Conservation (phyloP, 1,140 invertebrate species). For the Arion vulgaris region DNA sequence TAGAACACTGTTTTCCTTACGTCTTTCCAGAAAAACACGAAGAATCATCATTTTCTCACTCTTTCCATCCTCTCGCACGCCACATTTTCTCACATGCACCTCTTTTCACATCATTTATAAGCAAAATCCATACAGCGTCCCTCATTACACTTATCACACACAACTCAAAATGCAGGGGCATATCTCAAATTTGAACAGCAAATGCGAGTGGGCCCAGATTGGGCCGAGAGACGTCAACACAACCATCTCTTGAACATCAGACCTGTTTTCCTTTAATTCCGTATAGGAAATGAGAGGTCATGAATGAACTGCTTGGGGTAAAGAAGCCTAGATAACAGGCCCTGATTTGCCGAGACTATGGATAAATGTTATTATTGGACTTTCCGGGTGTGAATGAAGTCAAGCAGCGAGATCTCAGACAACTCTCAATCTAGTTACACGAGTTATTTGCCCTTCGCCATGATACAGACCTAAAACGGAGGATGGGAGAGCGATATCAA, state of each 20-base stretch:
- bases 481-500: too few relatives aligned
- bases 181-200: background rate
- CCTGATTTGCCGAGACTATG: background rate
- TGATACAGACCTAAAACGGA: background rate
- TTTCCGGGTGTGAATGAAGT: background rate
- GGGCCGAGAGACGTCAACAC: background rate
- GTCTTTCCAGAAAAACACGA: too few relatives aligned
- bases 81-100: too few relatives aligned
- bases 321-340: background rate
- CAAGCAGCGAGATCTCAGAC: background rate
- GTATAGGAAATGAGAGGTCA: constrained; percentile 12
- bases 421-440: background rate
- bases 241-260: background rate
- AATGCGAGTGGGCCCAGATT: background rate
- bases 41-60: too few relatives aligned
- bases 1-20: too few relatives aligned
- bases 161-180: background rate
- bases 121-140: too few relatives aligned
- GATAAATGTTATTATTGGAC: background rate
- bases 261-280: background rate
- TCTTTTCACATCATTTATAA: too few relatives aligned
- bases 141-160: too few relatives aligned
- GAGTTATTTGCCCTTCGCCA: background rate
- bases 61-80: too few relatives aligned
- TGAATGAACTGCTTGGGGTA: background rate